phyloP scores from a whole-genome alignment of 2,888 invertebrate genomes.

The Seladonia tumulorum region DNA sequence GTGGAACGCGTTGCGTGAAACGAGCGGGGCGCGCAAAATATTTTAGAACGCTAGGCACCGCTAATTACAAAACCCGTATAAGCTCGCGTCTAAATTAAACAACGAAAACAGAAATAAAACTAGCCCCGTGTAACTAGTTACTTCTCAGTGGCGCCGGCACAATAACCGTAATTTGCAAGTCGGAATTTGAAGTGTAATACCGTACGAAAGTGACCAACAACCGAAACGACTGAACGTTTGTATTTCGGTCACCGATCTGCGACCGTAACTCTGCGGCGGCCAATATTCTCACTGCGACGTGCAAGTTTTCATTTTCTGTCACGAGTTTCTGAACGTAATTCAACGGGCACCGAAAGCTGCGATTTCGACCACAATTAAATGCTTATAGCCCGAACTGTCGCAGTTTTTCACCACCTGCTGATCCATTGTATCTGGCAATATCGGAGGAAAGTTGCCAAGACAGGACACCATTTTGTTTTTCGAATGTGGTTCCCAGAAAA shows the following conservation, averaged over 20 bases:
- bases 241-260: constrained; percentile 7
- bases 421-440: background rate
- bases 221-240: constrained; percentile 17
- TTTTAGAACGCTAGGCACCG: background rate
- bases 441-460: background rate
- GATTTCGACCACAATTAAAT: constrained; percentile 5
- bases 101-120: background rate
- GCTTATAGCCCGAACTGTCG: background rate
- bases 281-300: constrained; percentile 7
- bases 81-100: background rate
- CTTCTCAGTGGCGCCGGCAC: background rate
- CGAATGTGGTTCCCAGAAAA: background rate
- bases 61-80: background rate
- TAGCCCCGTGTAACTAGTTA: background rate
- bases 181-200: constrained; percentile 5
- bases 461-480: background rate
- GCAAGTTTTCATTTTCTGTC: constrained; percentile 12
- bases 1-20: background rate
- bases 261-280: constrained; percentile 15
- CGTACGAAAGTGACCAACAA: constrained; percentile 10
- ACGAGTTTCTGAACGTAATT: constrained; percentile 12
- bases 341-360: background rate
- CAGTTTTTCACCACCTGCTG: background rate
- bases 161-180: constrained; percentile 13
- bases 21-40: background rate